Base-by-base conservation (phyloP, 2,888 invertebrate genomes). In the Chorisops tibialis region DNA sequence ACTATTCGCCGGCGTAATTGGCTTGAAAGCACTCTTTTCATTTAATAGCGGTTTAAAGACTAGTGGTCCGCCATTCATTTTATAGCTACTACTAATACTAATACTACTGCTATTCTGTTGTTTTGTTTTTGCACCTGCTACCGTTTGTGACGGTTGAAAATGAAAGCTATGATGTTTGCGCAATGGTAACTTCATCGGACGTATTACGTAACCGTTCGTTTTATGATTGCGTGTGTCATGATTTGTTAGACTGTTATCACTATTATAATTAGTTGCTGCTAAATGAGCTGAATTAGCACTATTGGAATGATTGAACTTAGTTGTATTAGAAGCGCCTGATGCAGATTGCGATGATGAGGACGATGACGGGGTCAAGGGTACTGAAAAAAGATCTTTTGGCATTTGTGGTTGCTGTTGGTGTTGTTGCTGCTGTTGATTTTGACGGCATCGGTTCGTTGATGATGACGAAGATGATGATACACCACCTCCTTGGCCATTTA, bases 161-260 rank as follows among this genome's bases (percentile, higher is more conserved):
- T 79, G 77, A 68, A 78, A 78, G 63, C 75, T 77, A 67, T 78
- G 78, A 70, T 79, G 77, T 70, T 78, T 78, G 24, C 78, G 76
- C 64, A 78, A 59, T 9, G 78, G 78, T 63, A 77, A 63, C 38
- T 73, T 75, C 61, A 76, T 69, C 30, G 76, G 75, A 3, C 75
- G 71, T 48, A 71, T 73, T 41, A 70, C 63, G 50, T 68, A 69
- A 11, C 68, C 49, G 30, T 45, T 56, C 11, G 51, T 12, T 52
- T 45, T 61, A 11, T 62, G 62, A 22, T 60, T 49, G 18, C 18
- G 43, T 12, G 24, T 59, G 19, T 47, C 43, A 24, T 59, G 35
- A 21, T 11, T 47, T 6, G 59, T 60, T 56, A 62, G 38, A 24
- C 54, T 61, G 47, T 56, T 62, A 61, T 65, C 65, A 45, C 62